These are phyloP conservation scores for Hyla sarda DNA, from an alignment of 2,113 vertebrate species.

Conservation along the genomic window DNA sequence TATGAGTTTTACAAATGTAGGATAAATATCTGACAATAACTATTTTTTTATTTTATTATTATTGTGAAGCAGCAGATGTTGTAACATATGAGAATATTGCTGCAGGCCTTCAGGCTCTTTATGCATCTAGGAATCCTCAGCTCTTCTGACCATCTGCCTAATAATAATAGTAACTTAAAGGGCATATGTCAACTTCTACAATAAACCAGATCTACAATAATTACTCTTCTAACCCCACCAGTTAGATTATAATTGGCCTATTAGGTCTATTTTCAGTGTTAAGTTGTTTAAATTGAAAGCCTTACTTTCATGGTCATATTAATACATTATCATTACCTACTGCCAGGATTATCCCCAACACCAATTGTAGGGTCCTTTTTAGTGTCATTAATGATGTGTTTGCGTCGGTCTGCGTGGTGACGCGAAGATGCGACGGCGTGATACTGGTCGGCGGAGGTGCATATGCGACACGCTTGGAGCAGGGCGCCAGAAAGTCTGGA, in stretches of 20 bases:
- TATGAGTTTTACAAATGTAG: too few relatives aligned
- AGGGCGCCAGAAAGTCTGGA: too few relatives aligned
- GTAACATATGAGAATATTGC: constrained; percentile 25
- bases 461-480: too few relatives aligned
- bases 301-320: neutral
- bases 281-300: neutral
- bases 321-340: neutral
- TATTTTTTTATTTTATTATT: neutral
- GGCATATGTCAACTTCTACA: constrained; percentile 9
- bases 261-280: neutral
- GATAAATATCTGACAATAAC: neutral
- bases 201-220: neutral
- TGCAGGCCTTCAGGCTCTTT: neutral
- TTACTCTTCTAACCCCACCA: neutral
- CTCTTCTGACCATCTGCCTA: constrained; percentile 8
- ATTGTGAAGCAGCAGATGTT: neutral
- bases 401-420: too few relatives aligned
- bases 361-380: neutral
- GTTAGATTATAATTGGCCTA: neutral
- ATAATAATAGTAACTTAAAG: neutral
- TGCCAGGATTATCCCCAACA: neutral
- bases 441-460: too few relatives aligned
- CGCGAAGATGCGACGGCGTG: too few relatives aligned
- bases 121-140: neutral
- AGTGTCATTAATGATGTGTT: too few relatives aligned